Evolutionary conservation across 2,113 vertebrate species (phyloP).

Genomic region (Paralichthys olivaceus): DNA sequence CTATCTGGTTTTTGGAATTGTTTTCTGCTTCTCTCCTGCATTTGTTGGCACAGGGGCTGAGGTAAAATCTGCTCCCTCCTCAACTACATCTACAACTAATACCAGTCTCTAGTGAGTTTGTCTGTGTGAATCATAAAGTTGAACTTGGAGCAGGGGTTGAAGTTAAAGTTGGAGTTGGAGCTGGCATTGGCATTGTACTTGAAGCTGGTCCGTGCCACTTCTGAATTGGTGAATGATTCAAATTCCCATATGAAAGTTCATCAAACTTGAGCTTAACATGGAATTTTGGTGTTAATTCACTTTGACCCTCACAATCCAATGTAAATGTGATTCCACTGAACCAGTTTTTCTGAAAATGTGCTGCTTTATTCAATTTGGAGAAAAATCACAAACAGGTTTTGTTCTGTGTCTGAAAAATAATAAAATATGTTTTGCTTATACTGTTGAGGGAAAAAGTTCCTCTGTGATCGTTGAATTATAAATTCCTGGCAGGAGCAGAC

Average conservation of each 20-base stretch:
- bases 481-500: conserved; percentile 61
- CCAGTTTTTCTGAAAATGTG: neutral
- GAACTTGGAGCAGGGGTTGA: too few species aligned
- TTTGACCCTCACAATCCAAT: neutral
- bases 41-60: neutral
- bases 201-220: neutral
- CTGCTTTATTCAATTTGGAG: neutral
- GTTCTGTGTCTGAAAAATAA: neutral
- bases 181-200: neutral
- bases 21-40: too few species aligned
- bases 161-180: neutral
- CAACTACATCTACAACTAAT: neutral
- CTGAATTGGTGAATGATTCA: neutral
- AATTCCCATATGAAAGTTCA: too few species aligned
- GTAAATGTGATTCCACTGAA: neutral
- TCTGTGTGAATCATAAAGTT: too few species aligned
- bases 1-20: neutral
- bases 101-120: too few species aligned
- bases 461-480: conserved; percentile 48
- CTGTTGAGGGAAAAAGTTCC: conserved; percentile 30
- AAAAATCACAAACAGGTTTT: neutral
- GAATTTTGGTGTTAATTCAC: neutral
- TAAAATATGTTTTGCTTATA: neutral
- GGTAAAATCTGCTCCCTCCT: neutral
- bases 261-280: too few species aligned